Percentiles rank a stretch among this genome's conserved stretches.
These are phyloP conservation scores for Pavo muticus DNA, from an alignment of 2,113 vertebrate genomes.

Conservation along the genomic window DNA sequence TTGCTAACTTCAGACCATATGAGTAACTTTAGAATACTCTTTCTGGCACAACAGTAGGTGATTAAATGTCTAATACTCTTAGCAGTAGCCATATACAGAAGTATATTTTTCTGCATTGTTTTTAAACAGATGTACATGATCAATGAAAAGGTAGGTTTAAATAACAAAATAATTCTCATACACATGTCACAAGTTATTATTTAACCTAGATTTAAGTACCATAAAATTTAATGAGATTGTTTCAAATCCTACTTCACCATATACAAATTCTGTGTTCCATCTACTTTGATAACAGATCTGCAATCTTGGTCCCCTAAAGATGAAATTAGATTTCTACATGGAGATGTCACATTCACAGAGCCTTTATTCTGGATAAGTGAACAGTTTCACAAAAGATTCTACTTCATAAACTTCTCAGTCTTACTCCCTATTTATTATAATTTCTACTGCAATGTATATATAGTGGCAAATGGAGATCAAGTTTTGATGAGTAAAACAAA, in stretches of 20 bases:
- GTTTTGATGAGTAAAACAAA: not conserved
- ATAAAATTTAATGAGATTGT: not conserved
- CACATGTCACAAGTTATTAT: not conserved
- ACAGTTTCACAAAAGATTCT: not conserved
- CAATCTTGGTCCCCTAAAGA: not conserved
- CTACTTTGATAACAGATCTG: not conserved
- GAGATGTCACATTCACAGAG: too few relatives aligned
- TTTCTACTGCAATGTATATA: not conserved
- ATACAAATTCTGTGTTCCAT: not conserved
- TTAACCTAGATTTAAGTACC: not conserved
- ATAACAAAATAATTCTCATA: not conserved
- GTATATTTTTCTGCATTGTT: not conserved
- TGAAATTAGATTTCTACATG: not conserved
- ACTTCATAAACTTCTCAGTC: not conserved
- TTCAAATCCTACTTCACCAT: not conserved
- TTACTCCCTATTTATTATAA: not conserved
- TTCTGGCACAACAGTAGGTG: not conserved
- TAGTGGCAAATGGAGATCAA: not conserved
- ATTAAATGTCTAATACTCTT: not conserved
- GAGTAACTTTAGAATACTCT: not conserved
- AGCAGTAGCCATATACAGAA: not conserved
- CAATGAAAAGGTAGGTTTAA: not conserved
- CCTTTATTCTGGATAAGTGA: too few relatives aligned
- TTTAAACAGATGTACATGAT: not conserved
- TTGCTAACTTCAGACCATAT: not conserved